Evolutionary conservation across 2,888 invertebrate genomes (phyloP).

Genomic region (Nomada fucata): DNA sequence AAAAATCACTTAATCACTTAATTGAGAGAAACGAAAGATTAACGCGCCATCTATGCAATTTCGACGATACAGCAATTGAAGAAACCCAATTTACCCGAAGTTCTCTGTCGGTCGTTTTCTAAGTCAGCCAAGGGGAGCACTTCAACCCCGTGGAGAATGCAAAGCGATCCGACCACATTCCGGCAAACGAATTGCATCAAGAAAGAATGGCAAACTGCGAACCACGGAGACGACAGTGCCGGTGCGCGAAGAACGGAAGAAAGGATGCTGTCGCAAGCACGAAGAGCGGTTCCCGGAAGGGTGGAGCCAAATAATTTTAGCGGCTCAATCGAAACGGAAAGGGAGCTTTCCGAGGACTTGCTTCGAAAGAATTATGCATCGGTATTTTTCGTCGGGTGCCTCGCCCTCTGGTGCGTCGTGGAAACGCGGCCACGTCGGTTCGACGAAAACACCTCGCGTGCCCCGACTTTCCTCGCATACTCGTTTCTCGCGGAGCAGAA

Average conservation of each 20-base stretch:
- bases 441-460: conserved; percentile 34
- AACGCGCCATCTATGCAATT: too few relatives aligned
- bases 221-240: neutral
- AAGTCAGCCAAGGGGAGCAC: neutral
- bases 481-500: neutral
- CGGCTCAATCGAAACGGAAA: conserved; percentile 74
- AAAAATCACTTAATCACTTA: too few relatives aligned
- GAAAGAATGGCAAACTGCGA: neutral
- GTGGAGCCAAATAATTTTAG: conserved; percentile 75
- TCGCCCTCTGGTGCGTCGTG: conserved; percentile 61
- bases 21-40: too few relatives aligned
- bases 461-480: conserved; percentile 24
- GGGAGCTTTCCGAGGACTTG: conserved; percentile 69
- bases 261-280: conserved; percentile 10
- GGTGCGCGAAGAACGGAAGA: neutral
- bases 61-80: too few relatives aligned
- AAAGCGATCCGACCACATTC: conserved; percentile 12
- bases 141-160: conserved; percentile 7
- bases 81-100: neutral
- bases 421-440: conserved; percentile 61
- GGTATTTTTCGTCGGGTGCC: conserved; percentile 69
- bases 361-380: conserved; percentile 75
- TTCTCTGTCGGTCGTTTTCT: neutral
- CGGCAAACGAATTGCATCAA: conserved; percentile 13
- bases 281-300: conserved; percentile 39